A percentile compares a stretch with the other conserved stretches of the same genome.
These are phyloP conservation scores for Leucophenga montana DNA, from an alignment of 2,888 invertebrate genomes.

Conservation along the genomic window DNA sequence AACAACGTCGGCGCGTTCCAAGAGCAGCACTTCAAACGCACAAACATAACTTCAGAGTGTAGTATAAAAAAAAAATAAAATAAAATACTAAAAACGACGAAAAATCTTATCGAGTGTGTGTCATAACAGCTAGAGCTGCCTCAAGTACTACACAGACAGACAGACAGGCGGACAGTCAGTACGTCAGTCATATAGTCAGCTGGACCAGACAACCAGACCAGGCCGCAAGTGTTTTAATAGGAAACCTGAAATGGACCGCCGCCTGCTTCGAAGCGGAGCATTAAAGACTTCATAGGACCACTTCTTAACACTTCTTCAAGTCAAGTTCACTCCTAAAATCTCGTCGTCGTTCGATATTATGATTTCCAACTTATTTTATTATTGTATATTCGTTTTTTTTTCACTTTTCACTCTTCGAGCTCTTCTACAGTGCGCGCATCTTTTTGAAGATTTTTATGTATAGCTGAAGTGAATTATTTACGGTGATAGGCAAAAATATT, in stretches of 20 bases:
- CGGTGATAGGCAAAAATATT: slow-evolving; percentile 64
- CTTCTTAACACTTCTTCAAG: slow-evolving; percentile 34
- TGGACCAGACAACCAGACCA: too few species aligned
- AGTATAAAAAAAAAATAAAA: not conserved
- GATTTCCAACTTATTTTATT: slow-evolving; percentile 9
- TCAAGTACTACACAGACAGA: not conserved
- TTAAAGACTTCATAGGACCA: slow-evolving; percentile 20
- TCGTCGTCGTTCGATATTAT: not conserved
- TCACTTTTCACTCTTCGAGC: slow-evolving; percentile 49
- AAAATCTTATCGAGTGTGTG: not conserved
- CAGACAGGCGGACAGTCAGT: too few species aligned
- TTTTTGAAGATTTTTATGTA: slow-evolving; percentile 64
- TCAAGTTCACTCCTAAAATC: not conserved
- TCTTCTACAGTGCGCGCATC: slow-evolving; percentile 52
- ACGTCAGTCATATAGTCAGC: too few species aligned
- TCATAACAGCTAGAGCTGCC: slow-evolving; percentile 2
- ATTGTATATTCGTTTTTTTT: too few species aligned
- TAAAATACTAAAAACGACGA: too few species aligned
- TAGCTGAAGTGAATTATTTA: slow-evolving; percentile 61
- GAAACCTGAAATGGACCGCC: too few species aligned
- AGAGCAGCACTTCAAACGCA: not conserved
- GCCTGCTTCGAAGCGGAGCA: slow-evolving; percentile 3
- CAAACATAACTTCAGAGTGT: not conserved
- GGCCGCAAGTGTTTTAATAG: too few species aligned
- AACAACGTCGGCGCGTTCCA: not conserved